phyloP scores from a whole-genome alignment of 2,113 vertebrate genomes.

The Tyrannus savana region DNA sequence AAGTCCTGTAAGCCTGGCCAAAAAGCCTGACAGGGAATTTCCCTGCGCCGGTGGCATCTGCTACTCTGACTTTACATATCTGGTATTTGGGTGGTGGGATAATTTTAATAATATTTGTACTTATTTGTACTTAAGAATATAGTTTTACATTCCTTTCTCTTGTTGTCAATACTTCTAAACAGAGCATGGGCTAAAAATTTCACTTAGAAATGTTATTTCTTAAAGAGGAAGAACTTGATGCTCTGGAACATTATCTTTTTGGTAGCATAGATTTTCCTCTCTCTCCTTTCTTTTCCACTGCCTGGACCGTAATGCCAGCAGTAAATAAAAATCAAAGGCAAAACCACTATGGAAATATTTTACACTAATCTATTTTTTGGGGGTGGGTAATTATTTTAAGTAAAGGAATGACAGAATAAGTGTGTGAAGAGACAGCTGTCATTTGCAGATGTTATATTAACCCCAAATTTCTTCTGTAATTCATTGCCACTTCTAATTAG shows the following conservation, averaged over 20 bases:
- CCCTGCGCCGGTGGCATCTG: neutral
- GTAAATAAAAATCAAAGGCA: neutral
- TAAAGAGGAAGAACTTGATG: neutral
- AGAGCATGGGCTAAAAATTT: neutral
- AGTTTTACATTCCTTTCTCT: neutral
- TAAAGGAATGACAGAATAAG: conserved; percentile 62
- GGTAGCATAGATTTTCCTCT: neutral
- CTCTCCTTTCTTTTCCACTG: neutral
- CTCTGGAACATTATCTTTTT: neutral
- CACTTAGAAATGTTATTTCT: neutral
- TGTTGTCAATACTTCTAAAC: neutral
- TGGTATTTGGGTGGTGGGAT: neutral
- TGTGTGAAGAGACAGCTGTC: conserved; percentile 62
- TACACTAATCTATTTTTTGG: neutral
- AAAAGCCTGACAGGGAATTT: neutral
- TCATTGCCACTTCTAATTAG: conserved; percentile 75
- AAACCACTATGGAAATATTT: neutral
- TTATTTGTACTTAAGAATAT: neutral
- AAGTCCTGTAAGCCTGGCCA: neutral
- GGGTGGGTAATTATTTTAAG: conserved; percentile 36
- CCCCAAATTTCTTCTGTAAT: conserved; percentile 72
- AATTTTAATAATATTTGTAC: neutral
- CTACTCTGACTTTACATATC: neutral
- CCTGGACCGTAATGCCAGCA: neutral
- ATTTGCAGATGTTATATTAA: conserved; percentile 74